Evolutionary conservation across 2,888 invertebrate species (phyloP).

Genomic region (Protophormia terraenovae): DNA sequence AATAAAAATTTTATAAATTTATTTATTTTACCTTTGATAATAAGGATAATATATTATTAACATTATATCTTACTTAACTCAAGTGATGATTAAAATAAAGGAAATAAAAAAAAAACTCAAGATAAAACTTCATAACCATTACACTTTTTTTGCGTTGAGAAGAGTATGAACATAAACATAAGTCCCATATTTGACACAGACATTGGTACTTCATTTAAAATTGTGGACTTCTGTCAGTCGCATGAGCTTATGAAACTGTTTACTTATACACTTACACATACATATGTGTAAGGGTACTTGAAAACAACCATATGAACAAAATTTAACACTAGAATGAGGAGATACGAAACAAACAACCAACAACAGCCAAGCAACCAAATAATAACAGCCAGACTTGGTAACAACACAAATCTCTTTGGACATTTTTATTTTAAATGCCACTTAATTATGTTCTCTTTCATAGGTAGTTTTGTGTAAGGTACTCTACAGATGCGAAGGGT

Average conservation of each 20-base stretch:
- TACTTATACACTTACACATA: neutral
- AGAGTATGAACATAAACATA: neutral
- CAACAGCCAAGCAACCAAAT: conserved; percentile 37
- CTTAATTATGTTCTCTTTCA: conserved; percentile 63
- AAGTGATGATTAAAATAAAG: neutral
- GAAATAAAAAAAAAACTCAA: neutral
- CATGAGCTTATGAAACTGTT: neutral
- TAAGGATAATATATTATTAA: conserved; percentile 16
- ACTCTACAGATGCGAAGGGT: neutral
- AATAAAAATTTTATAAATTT: neutral
- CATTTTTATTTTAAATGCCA: conserved; percentile 67
- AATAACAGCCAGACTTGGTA: conserved; percentile 47
- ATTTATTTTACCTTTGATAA: neutral
- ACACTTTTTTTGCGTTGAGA: neutral
- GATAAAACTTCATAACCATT: neutral
- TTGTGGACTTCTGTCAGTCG: conserved; percentile 11
- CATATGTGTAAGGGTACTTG: neutral
- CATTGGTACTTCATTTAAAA: conserved; percentile 21
- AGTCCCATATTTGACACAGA: neutral
- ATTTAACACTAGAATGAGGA: too few relatives aligned
- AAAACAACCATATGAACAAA: too few relatives aligned
- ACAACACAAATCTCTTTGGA: conserved; percentile 63
- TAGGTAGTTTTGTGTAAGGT: neutral
- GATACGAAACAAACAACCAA: neutral
- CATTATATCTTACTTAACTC: neutral